Percentiles rank a stretch among this genome's conserved stretches.
Evolutionary conservation across 2,797 vertebrate genomes (phyloP).

Genomic region (Parotocinclus haroldoi): DNA sequence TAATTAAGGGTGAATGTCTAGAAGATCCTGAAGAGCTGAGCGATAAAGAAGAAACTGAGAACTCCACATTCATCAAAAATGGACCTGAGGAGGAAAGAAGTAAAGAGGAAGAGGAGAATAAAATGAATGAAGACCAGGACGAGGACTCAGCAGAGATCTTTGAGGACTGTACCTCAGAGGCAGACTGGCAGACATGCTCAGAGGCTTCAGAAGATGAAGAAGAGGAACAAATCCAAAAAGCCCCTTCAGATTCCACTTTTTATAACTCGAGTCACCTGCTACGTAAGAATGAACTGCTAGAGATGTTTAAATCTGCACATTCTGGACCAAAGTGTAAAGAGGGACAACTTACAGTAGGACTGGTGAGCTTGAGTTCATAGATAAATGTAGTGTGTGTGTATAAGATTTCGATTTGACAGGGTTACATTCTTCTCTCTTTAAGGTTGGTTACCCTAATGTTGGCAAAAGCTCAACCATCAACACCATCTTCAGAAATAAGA

Average conservation of each 20-base stretch:
- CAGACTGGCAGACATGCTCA: constrained; percentile 72
- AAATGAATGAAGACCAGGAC: constrained; percentile 36
- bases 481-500: constrained; percentile 93
- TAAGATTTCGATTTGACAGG: background rate
- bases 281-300: constrained; percentile 81
- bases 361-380: constrained; percentile 69
- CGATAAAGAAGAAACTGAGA: constrained; percentile 42
- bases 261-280: constrained; percentile 85
- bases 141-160: constrained; percentile 57
- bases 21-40: constrained; percentile 53
- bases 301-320: constrained; percentile 78
- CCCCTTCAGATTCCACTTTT: constrained; percentile 41
- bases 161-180: constrained; percentile 62
- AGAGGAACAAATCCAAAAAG: constrained; percentile 14
- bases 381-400: background rate
- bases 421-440: constrained; percentile 4
- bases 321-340: constrained; percentile 73
- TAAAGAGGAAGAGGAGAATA: constrained; percentile 6
- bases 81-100: constrained; percentile 27
- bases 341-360: constrained; percentile 85
- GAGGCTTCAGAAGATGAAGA: constrained; percentile 58
- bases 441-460: constrained; percentile 98
- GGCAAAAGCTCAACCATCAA: constrained; percentile 99
- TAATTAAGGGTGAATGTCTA: constrained; percentile 66
- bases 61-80: background rate